A percentile compares a stretch with the other conserved stretches of the same genome.
These are phyloP conservation scores for Anableps anableps DNA, from an alignment of 2,797 vertebrate genomes.

Conservation along the genomic window DNA sequence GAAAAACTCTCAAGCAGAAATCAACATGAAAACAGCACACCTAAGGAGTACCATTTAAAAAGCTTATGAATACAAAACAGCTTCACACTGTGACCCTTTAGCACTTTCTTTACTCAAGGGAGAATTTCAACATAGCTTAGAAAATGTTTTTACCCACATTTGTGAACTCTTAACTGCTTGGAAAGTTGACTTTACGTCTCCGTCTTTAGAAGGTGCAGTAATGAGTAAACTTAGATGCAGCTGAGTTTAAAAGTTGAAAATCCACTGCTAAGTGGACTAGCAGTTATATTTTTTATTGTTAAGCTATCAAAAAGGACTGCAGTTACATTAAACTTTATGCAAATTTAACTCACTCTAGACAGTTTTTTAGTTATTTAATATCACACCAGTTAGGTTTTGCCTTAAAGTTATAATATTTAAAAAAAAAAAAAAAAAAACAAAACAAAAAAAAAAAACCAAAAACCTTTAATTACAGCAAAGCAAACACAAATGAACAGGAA, in stretches of 20 bases:
- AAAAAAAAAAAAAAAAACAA: too few relatives aligned
- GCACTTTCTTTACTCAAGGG: conserved; percentile 45
- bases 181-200: conserved; percentile 3
- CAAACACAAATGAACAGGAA: not conserved
- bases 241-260: not conserved
- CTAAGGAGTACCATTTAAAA: conserved; percentile 58
- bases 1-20: conserved; percentile 35
- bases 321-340: not conserved
- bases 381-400: not conserved
- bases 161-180: conserved; percentile 20
- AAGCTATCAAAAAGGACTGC: not conserved
- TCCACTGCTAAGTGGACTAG: not conserved
- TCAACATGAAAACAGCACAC: conserved; percentile 44
- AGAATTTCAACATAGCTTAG: conserved; percentile 49
- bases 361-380: not conserved
- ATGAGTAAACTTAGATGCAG: not conserved
- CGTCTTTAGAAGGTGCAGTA: not conserved
- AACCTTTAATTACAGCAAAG: not conserved
- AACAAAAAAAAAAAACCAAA: too few relatives aligned
- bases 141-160: not conserved
- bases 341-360: not conserved
- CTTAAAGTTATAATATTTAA: not conserved
- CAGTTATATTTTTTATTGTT: not conserved
- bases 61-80: conserved; percentile 76
- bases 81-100: conserved; percentile 69